Evolutionary conservation across 64 coral and sea anemone genomes (phyloP), one percentile per base, ranked within the genome.

Genomic region (Exaiptasia diaphana): DNA sequence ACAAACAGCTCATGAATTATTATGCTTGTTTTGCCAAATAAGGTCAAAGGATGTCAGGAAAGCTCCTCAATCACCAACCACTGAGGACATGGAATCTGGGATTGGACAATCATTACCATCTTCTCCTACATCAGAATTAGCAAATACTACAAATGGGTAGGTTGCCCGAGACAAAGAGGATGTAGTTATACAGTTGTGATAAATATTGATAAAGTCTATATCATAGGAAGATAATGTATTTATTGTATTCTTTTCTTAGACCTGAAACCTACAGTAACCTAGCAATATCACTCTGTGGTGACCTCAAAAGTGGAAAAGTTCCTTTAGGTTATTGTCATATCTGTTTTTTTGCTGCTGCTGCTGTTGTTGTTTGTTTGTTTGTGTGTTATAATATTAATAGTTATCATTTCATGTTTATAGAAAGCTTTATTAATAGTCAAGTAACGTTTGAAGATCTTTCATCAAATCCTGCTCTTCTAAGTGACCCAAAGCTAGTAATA

Each of bases 201-300:
- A n/a, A n/a, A n/a, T n/a, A n/a, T n/a, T n/a, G n/a, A n/a, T n/a
- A n/a, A n/a, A n/a, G n/a, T n/a, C n/a, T n/a, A n/a, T n/a, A n/a
- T n/a, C n/a, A n/a, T n/a, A n/a, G n/a, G n/a, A n/a, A n/a, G n/a
- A n/a, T n/a, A n/a, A n/a, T n/a, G n/a, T n/a, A n/a, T n/a, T 9
- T 30, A 62, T 62, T 62, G 41, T 53, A 32, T 64, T 85, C 25
- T n/a, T 64, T 68, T 21, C 20, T 3, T 34, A 83, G 81, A 15
- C 18, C 62, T 70, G 85, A 92, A 17, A 79, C 79, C 1, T 99
- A 99, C 62, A 42, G 72, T 39, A 79, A 99, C 43, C 78, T 99
- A 75, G 79, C 95, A 2, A 60, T 99, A 56, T 99, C 95, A n/a
- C 71, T 99, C 7, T 99, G 95, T 86, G 95, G 95, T 4, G 90